Conservation (phyloP, 2,888 invertebrate genomes). For the Argyra leucocephala region DNA sequence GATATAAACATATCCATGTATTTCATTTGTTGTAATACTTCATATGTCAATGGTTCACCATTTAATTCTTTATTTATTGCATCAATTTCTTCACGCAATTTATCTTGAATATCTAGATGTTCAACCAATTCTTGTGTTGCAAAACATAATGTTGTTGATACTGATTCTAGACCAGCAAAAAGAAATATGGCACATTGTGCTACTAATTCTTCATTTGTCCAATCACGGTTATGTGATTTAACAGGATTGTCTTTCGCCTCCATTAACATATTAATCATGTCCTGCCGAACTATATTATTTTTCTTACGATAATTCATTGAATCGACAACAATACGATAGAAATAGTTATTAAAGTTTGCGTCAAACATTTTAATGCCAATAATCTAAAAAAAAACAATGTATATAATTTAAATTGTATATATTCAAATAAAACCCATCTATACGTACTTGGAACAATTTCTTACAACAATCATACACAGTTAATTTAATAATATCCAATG, state of each 20-base stretch:
- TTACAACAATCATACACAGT: neutral
- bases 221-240: conserved; percentile 26
- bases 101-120: conserved; percentile 50
- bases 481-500: conserved; percentile 13
- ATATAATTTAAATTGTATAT: neutral
- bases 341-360: conserved; percentile 36
- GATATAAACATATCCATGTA: conserved; percentile 51
- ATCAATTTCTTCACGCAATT: conserved; percentile 48
- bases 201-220: conserved; percentile 48
- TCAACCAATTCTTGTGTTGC: conserved; percentile 49
- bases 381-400: conserved; percentile 11
- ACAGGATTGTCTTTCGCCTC: conserved; percentile 33
- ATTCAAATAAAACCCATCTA: neutral
- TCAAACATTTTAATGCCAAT: conserved; percentile 34
- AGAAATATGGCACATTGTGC: conserved; percentile 52
- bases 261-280: conserved; percentile 51
- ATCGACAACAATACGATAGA: conserved; percentile 38
- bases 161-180: conserved; percentile 50
- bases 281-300: conserved; percentile 46
- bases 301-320: conserved; percentile 44
- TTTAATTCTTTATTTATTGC: conserved; percentile 40
- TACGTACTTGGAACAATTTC: neutral
- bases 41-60: conserved; percentile 47
- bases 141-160: conserved; percentile 44
- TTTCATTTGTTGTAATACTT: conserved; percentile 48